Base-by-base conservation (phyloP, 2,888 invertebrate genomes). In the Tryphoninae sp. region DNA sequence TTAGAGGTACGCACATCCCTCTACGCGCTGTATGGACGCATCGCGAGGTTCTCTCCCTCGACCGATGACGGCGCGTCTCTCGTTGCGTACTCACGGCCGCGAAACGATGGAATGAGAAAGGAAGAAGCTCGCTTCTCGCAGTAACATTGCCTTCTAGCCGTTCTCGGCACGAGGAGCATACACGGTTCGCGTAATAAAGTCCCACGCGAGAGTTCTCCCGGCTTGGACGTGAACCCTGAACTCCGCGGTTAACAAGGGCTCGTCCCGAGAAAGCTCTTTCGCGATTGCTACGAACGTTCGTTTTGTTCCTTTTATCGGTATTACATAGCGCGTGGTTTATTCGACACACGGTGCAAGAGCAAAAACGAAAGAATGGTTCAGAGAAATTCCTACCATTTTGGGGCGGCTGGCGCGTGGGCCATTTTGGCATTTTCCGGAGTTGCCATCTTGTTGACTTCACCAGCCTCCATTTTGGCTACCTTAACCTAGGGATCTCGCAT, bases 141-240 rank as follows among this genome's bases (percentile, higher is more conserved):
- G 75, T 8, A 58, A 40, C 53, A 58, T 59, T n/a, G 55, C 45
- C 13, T 45, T 45, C 13, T 11, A 26, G n/a, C 33, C 26, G n/a
- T 61, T 16, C 26, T 19, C 45, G 9, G 68, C 78, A 55, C 49
- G 49, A 59, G 40, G 9, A 13, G 61, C 64, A n/a, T 81, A 42
- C 80, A 71, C 67, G 72, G 62, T 83, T 71, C 78, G 51, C 81
- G 65, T 75, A 81, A 81, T 81, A 83, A 83, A 83, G 74, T 83
- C 83, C 81, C 81, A 81, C 74, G 83, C 75, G 74, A 74, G 71
- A 55, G 58, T 4, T 53, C 62, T n/a, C 16, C n/a, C 45, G 23
- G 59, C 40, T 45, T 79, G 58, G 77, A 82, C 72, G 58, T 82
- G 83, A 83, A 81, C 83, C 78, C 83, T 83, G 83, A 83, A 81